phyloP scores from a whole-genome alignment of 2,888 invertebrate species.

The Caenorhabditis sp. region DNA sequence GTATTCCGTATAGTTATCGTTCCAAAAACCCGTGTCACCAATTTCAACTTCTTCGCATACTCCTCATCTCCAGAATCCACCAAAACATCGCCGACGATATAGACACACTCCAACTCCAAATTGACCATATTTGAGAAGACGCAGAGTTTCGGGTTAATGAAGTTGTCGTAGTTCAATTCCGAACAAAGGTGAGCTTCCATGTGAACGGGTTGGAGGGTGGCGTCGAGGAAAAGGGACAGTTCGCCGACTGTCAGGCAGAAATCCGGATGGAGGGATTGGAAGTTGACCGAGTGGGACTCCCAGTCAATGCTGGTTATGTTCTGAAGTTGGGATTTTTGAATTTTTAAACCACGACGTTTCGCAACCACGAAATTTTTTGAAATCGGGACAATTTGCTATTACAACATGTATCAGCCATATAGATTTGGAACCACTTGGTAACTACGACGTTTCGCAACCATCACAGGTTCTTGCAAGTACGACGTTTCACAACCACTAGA shows the following conservation, averaged over 20 bases:
- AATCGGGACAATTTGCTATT: too few species aligned
- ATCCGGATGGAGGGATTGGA: conserved; percentile 26
- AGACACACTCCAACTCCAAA: neutral
- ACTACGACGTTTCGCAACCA: too few species aligned
- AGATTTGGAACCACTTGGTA: too few species aligned
- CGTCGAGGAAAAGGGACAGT: neutral
- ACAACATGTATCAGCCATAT: too few species aligned
- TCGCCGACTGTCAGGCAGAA: conserved; percentile 28
- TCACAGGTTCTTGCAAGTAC: too few species aligned
- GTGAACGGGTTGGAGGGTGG: neutral
- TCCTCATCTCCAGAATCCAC: conserved; percentile 28
- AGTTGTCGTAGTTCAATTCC: neutral
- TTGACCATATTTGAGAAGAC: neutral
- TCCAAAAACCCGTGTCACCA: conserved; percentile 1
- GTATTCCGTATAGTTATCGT: conserved; percentile 6
- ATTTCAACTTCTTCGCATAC: conserved; percentile 1
- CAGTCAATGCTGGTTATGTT: neutral
- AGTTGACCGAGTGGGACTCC: neutral
- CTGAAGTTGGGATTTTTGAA: conserved; percentile 12
- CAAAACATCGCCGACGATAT: conserved; percentile 6
- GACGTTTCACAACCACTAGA: too few species aligned
- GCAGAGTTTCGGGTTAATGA: neutral
- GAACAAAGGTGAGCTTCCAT: conserved; percentile 19
- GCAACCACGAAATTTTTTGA: too few species aligned
- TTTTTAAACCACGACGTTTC: too few species aligned